Conservation (phyloP, 1,140 invertebrate genomes). For the silkworm (Bombyx mori) region ASM3026992v2 NC_085115.1:11180001-11180500, state of each 20-base stretch:
- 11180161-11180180: conserved; percentile 6
- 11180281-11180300: not conserved
- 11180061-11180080: too few species aligned
- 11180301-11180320: conserved; percentile 3
- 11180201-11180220: conserved; percentile 7
- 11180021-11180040: conserved; percentile 2
- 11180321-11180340: conserved; percentile 5
- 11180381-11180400: conserved; percentile 50
- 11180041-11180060: conserved; percentile 1
- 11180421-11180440: conserved; percentile 65
- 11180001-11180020: conserved; percentile 4
- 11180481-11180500: conserved; percentile 45
- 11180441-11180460: conserved; percentile 57
- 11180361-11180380: conserved; percentile 59
- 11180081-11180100: too few species aligned
- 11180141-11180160: not conserved
- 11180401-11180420: conserved; percentile 48
- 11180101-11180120: too few species aligned
- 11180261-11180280: conserved; percentile 1
- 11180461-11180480: conserved; percentile 21
- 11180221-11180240: conserved; percentile 1
- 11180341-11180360: conserved; percentile 57
- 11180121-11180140: not conserved
- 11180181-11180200: conserved; percentile 5
- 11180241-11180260: not conserved